Evolutionary conservation across 2,113 vertebrate genomes (phyloP).

Genomic region (Protobothrops flavoviridis): DNA sequence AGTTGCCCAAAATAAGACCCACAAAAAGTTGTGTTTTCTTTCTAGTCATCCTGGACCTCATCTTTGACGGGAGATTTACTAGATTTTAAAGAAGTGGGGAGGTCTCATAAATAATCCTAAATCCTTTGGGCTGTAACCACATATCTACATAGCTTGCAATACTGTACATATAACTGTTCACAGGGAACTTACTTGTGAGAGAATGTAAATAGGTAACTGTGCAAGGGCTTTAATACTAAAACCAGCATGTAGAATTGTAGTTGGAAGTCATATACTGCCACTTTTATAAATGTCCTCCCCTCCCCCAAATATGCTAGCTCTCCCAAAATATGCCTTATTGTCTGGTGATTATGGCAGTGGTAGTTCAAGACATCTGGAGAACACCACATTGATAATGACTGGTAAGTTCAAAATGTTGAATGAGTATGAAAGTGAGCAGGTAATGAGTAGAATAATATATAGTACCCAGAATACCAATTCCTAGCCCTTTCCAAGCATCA

Average conservation of each 20-base stretch:
- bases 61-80: background rate
- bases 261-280: background rate
- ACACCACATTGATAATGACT: background rate
- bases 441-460: background rate
- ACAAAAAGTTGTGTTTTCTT: background rate
- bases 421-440: background rate
- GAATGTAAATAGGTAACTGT: background rate
- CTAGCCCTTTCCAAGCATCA: background rate
- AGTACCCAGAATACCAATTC: background rate
- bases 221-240: background rate
- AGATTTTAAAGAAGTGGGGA: background rate
- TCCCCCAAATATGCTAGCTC: background rate
- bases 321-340: background rate
- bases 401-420: background rate
- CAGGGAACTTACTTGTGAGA: background rate
- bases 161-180: background rate
- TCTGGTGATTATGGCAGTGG: background rate
- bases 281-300: background rate
- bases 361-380: background rate
- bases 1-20: background rate
- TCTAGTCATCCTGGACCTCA: background rate
- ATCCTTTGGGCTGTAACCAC: background rate
- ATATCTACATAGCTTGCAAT: background rate
- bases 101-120: background rate
- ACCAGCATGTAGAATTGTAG: background rate